Conservation (phyloP, 2,113 vertebrate genomes). For the Thomomys bottae region DNA sequence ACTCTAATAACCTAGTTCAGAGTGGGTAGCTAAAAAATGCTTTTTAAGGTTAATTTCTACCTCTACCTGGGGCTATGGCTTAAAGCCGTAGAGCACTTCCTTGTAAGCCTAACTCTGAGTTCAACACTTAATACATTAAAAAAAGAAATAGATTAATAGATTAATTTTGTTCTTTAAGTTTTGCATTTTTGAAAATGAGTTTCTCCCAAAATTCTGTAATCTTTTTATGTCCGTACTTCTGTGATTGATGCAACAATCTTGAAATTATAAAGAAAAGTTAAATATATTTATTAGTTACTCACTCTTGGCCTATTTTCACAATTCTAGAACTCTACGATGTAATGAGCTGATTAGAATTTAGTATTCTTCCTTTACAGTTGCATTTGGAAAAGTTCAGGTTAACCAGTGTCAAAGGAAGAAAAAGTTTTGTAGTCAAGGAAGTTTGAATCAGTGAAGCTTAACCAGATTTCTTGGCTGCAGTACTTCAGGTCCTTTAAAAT, state of each 20-base stretch:
- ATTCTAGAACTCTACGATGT: conserved; percentile 13
- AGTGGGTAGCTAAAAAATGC: neutral
- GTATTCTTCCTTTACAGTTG: neutral
- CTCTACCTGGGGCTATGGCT: too few species aligned
- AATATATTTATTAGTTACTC: neutral
- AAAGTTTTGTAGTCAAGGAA: neutral
- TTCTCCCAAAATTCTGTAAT: neutral
- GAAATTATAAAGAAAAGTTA: too few species aligned
- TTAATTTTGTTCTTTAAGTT: neutral
- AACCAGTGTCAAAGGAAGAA: conserved; percentile 25
- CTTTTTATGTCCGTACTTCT: neutral
- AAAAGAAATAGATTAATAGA: neutral
- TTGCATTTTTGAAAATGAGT: neutral
- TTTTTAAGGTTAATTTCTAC: neutral
- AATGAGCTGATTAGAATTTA: neutral
- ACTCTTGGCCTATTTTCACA: neutral
- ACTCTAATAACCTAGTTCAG: neutral
- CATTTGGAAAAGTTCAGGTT: neutral
- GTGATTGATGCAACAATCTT: neutral
- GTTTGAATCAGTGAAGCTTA: neutral
- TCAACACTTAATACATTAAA: too few species aligned
- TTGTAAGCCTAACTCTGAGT: too few species aligned
- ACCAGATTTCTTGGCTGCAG: neutral
- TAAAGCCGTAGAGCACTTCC: too few species aligned
- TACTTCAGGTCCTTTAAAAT: neutral